Conservation (phyloP, 2,888 invertebrate genomes). For the Penaeus monodon region DNA sequence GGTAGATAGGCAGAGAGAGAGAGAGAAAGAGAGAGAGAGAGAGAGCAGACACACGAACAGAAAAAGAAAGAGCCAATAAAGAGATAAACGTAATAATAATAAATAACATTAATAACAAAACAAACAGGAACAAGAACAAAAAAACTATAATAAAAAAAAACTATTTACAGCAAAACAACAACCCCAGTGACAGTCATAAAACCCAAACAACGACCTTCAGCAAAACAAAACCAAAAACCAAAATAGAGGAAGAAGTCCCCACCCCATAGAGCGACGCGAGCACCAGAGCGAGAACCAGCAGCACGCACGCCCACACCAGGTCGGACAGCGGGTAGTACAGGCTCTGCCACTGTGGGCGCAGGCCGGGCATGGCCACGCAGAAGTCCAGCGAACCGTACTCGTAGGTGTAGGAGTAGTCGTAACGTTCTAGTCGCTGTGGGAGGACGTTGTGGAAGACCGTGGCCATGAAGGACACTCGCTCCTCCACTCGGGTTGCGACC, state of each 20-base stretch:
- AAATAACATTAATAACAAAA: too few relatives aligned
- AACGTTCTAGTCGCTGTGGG: conserved; percentile 21
- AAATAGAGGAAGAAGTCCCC: neutral
- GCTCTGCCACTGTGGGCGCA: conserved; percentile 42
- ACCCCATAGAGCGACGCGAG: neutral
- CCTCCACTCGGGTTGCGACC: conserved; percentile 33
- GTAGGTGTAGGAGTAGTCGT: conserved; percentile 42
- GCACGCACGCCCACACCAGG: conserved; percentile 22
- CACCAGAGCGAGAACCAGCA: neutral
- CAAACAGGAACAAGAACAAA: too few relatives aligned
- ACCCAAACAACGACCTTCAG: too few relatives aligned
- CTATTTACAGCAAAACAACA: too few relatives aligned
- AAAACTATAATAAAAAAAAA: too few relatives aligned
- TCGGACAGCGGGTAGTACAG: conserved; percentile 48
- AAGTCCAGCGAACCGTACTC: conserved; percentile 37
- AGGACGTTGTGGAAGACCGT: conserved; percentile 33
- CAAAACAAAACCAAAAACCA: too few relatives aligned
- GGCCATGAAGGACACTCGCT: conserved; percentile 36
- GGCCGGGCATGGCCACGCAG: conserved; percentile 19
- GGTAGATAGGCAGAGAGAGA: too few relatives aligned
- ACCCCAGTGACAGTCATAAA: too few relatives aligned
- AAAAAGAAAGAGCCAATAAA: too few relatives aligned
- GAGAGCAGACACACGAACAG: too few relatives aligned
- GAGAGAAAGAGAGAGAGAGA: too few relatives aligned
- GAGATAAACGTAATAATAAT: too few relatives aligned